Conservation (phyloP, 2,888 invertebrate species). For the Pachydiplax longipennis region DNA sequence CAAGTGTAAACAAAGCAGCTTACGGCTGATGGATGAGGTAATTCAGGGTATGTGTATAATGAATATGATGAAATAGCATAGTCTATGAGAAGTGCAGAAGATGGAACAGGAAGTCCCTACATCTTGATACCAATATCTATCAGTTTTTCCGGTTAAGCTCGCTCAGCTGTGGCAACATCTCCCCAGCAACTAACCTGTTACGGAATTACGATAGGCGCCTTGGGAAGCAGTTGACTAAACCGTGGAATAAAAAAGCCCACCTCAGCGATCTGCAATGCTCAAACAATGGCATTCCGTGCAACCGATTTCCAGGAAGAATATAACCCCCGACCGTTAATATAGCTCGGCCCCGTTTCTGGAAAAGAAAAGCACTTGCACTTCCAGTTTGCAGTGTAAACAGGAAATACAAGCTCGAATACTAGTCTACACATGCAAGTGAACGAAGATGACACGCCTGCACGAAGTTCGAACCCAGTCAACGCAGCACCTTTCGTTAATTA, state of each 20-base stretch:
- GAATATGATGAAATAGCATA: no score
- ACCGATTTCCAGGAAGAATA: background rate
- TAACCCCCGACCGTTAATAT: background rate
- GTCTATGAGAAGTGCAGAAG: no score
- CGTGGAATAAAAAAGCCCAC: background rate
- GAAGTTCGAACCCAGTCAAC: background rate
- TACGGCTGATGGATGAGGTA: no score
- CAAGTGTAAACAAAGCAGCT: no score
- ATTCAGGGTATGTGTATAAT: no score
- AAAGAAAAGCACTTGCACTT: background rate
- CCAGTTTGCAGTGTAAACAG: slow-evolving; percentile 27
- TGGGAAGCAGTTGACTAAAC: background rate
- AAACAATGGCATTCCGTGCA: background rate
- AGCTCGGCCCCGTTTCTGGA: background rate
- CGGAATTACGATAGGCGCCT: no score
- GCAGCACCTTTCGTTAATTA: background rate
- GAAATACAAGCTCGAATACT: slow-evolving; percentile 15
- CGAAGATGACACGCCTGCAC: background rate
- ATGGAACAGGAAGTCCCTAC: no score
- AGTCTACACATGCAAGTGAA: background rate
- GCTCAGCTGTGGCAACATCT: no score
- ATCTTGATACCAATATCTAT: no score
- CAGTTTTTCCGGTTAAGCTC: no score
- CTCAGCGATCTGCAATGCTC: background rate
- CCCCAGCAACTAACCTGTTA: no score